A percentile compares a stretch with the other conserved stretches of the same genome.
These are phyloP conservation scores for Leptothorax acervorum DNA, from an alignment of 2,888 invertebrate genomes.

Conservation along the genomic window DNA sequence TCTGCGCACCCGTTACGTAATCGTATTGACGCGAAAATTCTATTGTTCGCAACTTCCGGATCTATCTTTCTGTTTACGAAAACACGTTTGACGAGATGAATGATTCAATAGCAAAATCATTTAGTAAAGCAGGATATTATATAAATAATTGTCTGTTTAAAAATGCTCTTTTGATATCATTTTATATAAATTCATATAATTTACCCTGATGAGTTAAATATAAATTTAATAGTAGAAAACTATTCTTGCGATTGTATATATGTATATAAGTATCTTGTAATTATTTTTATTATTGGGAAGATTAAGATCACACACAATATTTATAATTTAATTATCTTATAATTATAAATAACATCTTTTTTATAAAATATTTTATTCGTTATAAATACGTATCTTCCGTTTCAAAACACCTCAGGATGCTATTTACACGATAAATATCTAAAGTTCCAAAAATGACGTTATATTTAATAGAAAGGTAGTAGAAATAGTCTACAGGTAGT, in stretches of 20 bases:
- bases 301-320: not conserved
- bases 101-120: not conserved
- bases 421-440: not conserved
- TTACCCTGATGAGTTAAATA: not conserved
- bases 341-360: not conserved
- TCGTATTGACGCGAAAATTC: conserved; percentile 57
- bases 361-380: not conserved
- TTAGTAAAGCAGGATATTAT: not conserved
- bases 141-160: not conserved
- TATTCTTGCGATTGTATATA: no score
- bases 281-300: not conserved
- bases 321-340: not conserved
- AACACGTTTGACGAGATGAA: conserved; percentile 4
- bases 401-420: not conserved
- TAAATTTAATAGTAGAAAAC: not conserved
- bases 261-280: no score
- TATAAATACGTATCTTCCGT: not conserved
- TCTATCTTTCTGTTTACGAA: not conserved
- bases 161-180: not conserved
- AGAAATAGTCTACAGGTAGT: not conserved
- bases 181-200: not conserved
- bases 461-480: not conserved
- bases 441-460: not conserved
- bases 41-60: conserved; percentile 38
- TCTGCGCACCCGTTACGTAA: conserved; percentile 62